Evolutionary conservation across 2,797 vertebrate species (phyloP).

Genomic region (Paramormyrops hopkinsi): DNA sequence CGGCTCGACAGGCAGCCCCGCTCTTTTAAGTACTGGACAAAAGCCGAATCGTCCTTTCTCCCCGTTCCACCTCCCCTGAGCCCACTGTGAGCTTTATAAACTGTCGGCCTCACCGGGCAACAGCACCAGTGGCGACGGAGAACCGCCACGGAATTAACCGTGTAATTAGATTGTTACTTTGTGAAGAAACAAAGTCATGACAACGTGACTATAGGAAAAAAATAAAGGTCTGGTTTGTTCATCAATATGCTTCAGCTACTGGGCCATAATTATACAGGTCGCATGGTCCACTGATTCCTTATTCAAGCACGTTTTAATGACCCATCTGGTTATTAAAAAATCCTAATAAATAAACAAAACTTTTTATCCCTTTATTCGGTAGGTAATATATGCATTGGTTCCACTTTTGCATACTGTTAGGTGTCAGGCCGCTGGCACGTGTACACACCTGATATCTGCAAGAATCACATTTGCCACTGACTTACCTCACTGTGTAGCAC

Average conservation of each 20-base stretch:
- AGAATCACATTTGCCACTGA: not conserved
- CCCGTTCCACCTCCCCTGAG: not conserved
- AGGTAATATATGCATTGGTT: not conserved
- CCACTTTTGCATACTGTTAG: not conserved
- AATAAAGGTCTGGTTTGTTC: not conserved
- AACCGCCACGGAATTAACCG: not conserved
- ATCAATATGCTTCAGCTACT: not conserved
- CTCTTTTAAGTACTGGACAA: not conserved
- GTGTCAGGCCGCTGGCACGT: not conserved
- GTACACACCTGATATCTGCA: not conserved
- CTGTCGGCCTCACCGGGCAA: not conserved
- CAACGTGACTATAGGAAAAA: not conserved
- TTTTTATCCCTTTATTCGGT: not conserved
- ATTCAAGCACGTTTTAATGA: not conserved
- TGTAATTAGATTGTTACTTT: not conserved
- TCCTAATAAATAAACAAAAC: not conserved
- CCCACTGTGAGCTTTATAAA: not conserved
- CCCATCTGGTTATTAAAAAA: conserved; percentile 4
- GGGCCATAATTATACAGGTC: not conserved
- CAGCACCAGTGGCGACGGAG: too few species aligned
- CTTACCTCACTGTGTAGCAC: not conserved
- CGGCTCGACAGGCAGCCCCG: not conserved
- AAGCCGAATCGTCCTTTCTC: not conserved
- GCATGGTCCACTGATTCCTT: not conserved
- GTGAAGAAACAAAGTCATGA: not conserved